phyloP scores from a whole-genome alignment of 2,797 vertebrate genomes.

The Urophycis tenuis region DNA sequence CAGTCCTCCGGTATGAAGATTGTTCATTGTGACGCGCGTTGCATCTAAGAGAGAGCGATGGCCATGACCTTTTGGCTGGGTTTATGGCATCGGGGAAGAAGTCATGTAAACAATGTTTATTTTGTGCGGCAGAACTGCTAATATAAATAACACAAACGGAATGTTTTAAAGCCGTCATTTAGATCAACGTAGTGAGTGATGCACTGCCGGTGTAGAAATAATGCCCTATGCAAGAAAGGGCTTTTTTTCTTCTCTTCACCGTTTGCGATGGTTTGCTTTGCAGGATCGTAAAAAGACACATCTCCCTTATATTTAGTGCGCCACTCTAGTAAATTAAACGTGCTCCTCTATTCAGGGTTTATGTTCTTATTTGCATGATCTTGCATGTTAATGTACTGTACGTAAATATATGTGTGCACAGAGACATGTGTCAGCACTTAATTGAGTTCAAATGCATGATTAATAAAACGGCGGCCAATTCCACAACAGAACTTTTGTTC shows the following conservation, averaged over 20 bases:
- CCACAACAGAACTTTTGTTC: background rate
- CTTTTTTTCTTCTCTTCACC: background rate
- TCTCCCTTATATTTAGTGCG: constrained; percentile 35
- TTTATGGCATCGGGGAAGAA: constrained; percentile 29
- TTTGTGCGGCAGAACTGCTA: background rate
- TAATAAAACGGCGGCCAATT: background rate
- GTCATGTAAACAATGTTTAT: constrained; percentile 13
- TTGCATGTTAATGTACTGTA: background rate
- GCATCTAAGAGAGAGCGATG: constrained; percentile 37
- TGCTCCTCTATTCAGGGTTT: constrained; percentile 16
- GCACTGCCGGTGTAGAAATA: too few species aligned
- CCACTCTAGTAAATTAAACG: constrained; percentile 50
- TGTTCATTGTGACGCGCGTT: constrained; percentile 45
- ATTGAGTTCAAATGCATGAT: too few species aligned
- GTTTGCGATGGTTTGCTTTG: constrained; percentile 36
- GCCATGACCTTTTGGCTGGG: constrained; percentile 51
- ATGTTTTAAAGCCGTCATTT: too few species aligned
- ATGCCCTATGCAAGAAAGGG: too few species aligned
- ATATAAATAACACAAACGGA: background rate
- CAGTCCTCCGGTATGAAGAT: constrained; percentile 40
- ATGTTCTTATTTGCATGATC: constrained; percentile 2
- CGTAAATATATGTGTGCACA: too few species aligned
- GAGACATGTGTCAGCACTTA: too few species aligned
- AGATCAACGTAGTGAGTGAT: too few species aligned
- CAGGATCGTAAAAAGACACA: constrained; percentile 37